Conservation (phyloP, 2,888 invertebrate species). For the Nemotelus nigrinus region DNA sequence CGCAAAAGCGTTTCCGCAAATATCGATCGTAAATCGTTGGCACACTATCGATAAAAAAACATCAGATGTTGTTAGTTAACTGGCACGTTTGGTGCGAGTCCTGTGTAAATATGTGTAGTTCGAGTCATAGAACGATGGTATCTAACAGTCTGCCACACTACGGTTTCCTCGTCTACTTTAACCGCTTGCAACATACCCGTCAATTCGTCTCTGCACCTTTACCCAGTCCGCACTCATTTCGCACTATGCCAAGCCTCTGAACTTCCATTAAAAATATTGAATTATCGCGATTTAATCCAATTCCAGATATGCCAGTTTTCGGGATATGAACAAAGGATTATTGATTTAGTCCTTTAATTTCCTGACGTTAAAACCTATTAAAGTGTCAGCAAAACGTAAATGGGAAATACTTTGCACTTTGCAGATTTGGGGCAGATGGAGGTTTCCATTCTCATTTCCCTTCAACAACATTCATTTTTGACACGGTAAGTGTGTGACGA, state of each 20-base stretch:
- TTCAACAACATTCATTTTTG: not conserved
- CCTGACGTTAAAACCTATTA: constrained; percentile 56
- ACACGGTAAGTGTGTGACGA: not conserved
- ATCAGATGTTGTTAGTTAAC: constrained; percentile 12
- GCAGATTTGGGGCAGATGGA: constrained; percentile 19
- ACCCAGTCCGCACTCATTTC: constrained; percentile 26
- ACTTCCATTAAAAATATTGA: constrained; percentile 51
- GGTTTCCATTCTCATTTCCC: not conserved
- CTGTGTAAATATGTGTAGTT: constrained; percentile 4
- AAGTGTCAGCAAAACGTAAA: constrained; percentile 52
- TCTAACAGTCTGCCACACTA: not conserved
- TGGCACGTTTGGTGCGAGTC: not conserved
- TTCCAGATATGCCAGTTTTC: constrained; percentile 54
- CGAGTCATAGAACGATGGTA: not conserved
- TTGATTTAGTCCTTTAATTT: constrained; percentile 57
- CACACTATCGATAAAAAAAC: not conserved
- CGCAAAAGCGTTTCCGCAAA: not conserved
- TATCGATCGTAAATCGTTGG: constrained; percentile 23
- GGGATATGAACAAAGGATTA: constrained; percentile 52
- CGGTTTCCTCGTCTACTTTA: not conserved
- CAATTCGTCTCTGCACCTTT: not conserved
- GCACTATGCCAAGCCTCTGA: constrained; percentile 36
- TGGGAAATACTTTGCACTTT: constrained; percentile 46
- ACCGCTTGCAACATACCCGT: not conserved
- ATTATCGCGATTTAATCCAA: constrained; percentile 56